A percentile compares a stretch with the other conserved stretches of the same genome.
phyloP scores from a whole-genome alignment of 2,888 invertebrate genomes.

The Sinohyriopsis cumingii region DNA sequence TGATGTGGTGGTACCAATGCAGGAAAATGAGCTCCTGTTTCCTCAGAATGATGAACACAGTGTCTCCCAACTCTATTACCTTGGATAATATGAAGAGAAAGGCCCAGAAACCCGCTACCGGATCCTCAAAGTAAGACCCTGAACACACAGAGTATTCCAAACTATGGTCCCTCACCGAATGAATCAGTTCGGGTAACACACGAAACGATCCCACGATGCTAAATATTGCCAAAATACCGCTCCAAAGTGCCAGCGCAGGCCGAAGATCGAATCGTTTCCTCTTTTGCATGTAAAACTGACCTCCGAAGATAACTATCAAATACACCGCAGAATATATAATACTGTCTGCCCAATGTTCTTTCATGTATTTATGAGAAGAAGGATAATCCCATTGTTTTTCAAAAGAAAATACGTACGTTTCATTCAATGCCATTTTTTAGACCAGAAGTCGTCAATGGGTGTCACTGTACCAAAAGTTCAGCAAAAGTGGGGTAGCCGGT shows the following conservation, averaged over 20 bases:
- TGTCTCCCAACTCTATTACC: slow-evolving; percentile 88
- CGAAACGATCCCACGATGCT: slow-evolving; percentile 89
- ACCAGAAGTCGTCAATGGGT: no score
- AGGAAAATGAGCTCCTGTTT: slow-evolving; percentile 74
- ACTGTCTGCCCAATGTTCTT: slow-evolving; percentile 94
- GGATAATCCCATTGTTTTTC: slow-evolving; percentile 94
- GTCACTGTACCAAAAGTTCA: no score
- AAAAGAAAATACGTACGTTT: slow-evolving; percentile 87
- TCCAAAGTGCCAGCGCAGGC: slow-evolving; percentile 91
- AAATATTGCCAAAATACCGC: slow-evolving; percentile 91
- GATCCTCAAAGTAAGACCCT: slow-evolving; percentile 48
- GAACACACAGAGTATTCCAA: slow-evolving; percentile 96
- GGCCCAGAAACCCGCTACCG: slow-evolving; percentile 96
- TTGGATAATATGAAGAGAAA: slow-evolving; percentile 97
- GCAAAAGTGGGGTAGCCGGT: no score
- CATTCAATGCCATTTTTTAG: slow-evolving; percentile 35
- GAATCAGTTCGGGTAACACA: slow-evolving; percentile 92
- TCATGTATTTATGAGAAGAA: slow-evolving; percentile 94
- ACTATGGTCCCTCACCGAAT: slow-evolving; percentile 90
- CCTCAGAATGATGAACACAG: slow-evolving; percentile 72
- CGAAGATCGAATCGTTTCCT: slow-evolving; percentile 90
- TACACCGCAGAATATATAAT: slow-evolving; percentile 85
- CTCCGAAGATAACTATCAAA: slow-evolving; percentile 93
- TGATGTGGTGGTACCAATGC: slow-evolving; percentile 75
- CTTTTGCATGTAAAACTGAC: slow-evolving; percentile 93